Base-by-base conservation (phyloP, 2,113 vertebrate genomes). In the Ciconia stormi region DNA sequence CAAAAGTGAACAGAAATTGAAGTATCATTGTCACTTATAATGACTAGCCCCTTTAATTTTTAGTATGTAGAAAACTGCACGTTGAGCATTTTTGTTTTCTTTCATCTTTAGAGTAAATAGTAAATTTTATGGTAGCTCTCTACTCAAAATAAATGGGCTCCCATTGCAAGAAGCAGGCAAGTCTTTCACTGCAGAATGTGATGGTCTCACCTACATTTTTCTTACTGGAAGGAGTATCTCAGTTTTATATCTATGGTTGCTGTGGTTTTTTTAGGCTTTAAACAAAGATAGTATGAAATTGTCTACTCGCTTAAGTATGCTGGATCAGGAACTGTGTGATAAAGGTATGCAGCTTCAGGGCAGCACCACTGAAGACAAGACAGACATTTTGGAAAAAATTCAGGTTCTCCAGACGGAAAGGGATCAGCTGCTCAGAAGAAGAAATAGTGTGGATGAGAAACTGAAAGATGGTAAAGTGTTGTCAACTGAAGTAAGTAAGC, bases 281-380 rank as follows among this genome's bases (percentile, higher is more conserved):
- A 99, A 96, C 96, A 98, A 96, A 96, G 98, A 99, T 70, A 98
- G 99, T 94, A 91, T 98, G 92, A 98, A 94, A 87, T 92, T 99
- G 96, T 99, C 99, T 10, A 93, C 97, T 88, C 96, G 96, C 58
- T 93, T 99, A 95, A 98, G 90, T 65, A 89, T 97, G 38, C 29
- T 99, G 98, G 98, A 99, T 87, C 97, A 98, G 96, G 98, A 99
- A 83, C 95, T 99, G 66, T 98, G 97, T 94, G 98, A 98, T 95
- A 97, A 98, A 95, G 95, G 71, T 79, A 36, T 89, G 59, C 97
- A 98, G 93, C 97, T 98, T 84, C 98, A 98, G 81, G 96, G 30
- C 52, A 95, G 95, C 72, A 93, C 82, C 69, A 89, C 93, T 95
- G 98, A 98, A 91, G 97, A 98, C 18, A 95, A 94, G 83, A 96